Percentiles rank a stretch among this genome's conserved stretches.
phyloP scores from a whole-genome alignment of 2,888 invertebrate species.

The Caenorhabditis sp. region DNA sequence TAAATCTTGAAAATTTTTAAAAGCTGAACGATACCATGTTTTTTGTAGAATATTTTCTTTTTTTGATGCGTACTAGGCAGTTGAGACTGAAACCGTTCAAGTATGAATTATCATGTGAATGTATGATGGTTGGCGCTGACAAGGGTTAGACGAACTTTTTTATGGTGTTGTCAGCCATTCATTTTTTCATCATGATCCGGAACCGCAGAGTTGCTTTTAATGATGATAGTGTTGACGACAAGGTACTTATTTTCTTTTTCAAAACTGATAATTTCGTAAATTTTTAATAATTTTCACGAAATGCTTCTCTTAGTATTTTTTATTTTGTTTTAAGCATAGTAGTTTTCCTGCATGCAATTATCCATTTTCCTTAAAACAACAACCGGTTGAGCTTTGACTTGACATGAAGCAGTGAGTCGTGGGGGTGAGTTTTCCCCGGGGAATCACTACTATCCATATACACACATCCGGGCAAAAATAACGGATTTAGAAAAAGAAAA shows the following conservation, averaged over 20 bases:
- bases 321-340: too few relatives aligned
- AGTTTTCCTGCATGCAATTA: too few relatives aligned
- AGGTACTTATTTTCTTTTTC: slow-evolving; percentile 3
- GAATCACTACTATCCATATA: slow-evolving; percentile 55
- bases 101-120: slow-evolving; percentile 57
- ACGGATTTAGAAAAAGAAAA: slow-evolving; percentile 39
- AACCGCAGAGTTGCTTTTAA: not conserved
- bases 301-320: too few relatives aligned
- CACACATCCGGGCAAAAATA: slow-evolving; percentile 53
- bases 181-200: not conserved
- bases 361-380: slow-evolving; percentile 25
- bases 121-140: slow-evolving; percentile 17
- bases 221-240: slow-evolving; percentile 5
- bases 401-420: slow-evolving; percentile 42
- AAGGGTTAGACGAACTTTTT: slow-evolving; percentile 11
- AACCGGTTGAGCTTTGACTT: slow-evolving; percentile 53
- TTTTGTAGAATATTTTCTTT: too few relatives aligned
- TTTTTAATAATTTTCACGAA: too few relatives aligned
- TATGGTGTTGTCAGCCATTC: slow-evolving; percentile 15
- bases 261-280: too few relatives aligned
- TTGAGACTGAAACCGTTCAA: slow-evolving; percentile 33
- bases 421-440: slow-evolving; percentile 46
- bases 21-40: too few relatives aligned
- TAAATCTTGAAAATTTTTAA: too few relatives aligned
- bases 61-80: too few relatives aligned